Base-by-base conservation (phyloP, 2,888 invertebrate genomes). In the Entomobrya multifasciata region DNA sequence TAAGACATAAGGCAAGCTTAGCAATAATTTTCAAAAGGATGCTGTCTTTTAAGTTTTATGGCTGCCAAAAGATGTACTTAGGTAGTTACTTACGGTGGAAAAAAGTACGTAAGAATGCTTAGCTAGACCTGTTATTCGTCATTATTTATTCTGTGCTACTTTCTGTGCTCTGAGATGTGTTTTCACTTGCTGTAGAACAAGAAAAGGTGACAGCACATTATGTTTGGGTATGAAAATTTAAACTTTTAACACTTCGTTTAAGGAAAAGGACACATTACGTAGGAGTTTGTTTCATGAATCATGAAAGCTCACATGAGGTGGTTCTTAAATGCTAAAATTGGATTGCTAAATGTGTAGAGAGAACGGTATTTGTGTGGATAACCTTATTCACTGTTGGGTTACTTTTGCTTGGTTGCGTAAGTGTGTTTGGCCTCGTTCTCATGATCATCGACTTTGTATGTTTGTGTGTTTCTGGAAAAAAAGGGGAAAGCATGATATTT, bases 141-240 rank as follows among this genome's bases (percentile, higher is more conserved):
- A 81, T 60, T 72, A 81, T 81, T 72, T 81, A 81, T 81, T 81
- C 81, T 27, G 81, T 8, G 27, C 81, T 17, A 72, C 60, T 81
- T 79, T 60, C 81, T 55, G 70, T 67, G 67, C 25, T 41, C 27
- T 36, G 36, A 62, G 52, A 70, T 15, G 44, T 44, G 70, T 70
- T 47, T 27, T 47, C 30, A 36, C 20, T 52, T 81, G 27, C 27
- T 62, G 30, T 65, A 20, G 57, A 13, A 25, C 17, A 57, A 57
- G 10, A 25, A 11, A 57, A 72, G 49, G 15, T 17, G 47, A 49
- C 47, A 72, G 49, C 22, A 41, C 4, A 44, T 41, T 11, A 41
- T 44, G 36, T 67, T 67, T 67, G 15, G 36, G 11, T 20, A 67
- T 67, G 41, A 41, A 67, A 67, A n/a, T 30, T 62, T 62, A 62